Conservation (phyloP, 1,140 invertebrate genomes). For the Heliothis subflexa region DNA sequence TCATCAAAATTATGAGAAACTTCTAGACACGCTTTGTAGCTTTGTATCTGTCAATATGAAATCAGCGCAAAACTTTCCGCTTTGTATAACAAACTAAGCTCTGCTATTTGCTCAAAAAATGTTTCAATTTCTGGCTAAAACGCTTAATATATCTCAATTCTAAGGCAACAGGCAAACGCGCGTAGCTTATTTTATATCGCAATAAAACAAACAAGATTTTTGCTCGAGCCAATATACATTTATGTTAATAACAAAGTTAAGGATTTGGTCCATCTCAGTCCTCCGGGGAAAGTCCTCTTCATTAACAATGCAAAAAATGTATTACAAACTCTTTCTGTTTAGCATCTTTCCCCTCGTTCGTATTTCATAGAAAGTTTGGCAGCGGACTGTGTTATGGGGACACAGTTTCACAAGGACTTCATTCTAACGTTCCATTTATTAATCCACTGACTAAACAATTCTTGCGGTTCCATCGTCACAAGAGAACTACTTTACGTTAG, state of each 20-base stretch:
- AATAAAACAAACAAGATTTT: constrained; percentile 48
- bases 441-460: too few species aligned
- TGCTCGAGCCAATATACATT: constrained; percentile 42
- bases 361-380: constrained; percentile 21
- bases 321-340: constrained; percentile 39
- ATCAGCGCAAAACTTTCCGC: constrained; percentile 2
- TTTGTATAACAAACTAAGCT: neutral
- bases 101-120: neutral
- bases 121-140: constrained; percentile 28
- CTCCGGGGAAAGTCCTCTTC: constrained; percentile 9
- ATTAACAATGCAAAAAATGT: constrained; percentile 45
- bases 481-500: too few species aligned
- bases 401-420: neutral
- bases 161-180: neutral
- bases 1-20: neutral
- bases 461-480: too few species aligned
- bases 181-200: constrained; percentile 1
- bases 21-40: neutral
- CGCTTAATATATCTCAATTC: neutral
- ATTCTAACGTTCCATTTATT: neutral
- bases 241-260: constrained; percentile 41
- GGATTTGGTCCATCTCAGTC: constrained; percentile 28
- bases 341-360: constrained; percentile 21
- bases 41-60: neutral
- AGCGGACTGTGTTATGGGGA: neutral